Base-by-base conservation (phyloP, 2,113 vertebrate genomes). In the Prochilodus magdalenae region DNA sequence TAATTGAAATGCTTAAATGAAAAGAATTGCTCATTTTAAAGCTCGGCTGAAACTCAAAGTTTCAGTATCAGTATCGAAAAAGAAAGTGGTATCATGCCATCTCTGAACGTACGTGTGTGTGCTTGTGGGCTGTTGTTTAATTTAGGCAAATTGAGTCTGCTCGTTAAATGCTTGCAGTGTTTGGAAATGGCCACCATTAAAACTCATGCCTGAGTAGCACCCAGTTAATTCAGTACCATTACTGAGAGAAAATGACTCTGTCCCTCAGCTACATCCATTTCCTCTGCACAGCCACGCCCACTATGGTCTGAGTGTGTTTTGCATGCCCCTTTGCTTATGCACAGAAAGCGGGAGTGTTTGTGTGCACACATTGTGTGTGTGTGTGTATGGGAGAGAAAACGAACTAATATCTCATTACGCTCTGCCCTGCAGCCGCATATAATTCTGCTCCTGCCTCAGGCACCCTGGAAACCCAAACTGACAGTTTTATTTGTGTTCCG, bases 361-460 rank as follows among this genome's bases (percentile, higher is more conserved):
- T 71, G 53, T 75, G 72, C 18, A 24, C 70, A 26, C 57, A 26
- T 1, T n/a, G 0, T 75, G 77, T 72, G 13, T 77, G 33, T 76
- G 71, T 79, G 75, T 75, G 75, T 70, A 10, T 24, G 72, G 8
- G 33, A 22, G 26, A 11, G 53, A 79, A 40, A 65, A 73, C 77
- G 81, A 86, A 66, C 82, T 80, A 80, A 75, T 73, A 75, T 72
- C 70, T 86, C 73, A 86, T 86, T 86, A 86, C 79, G 53, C 83
- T 72, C 62, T 80, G 51, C 85, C 85, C 77, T 83, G 73, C 13
- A 63, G 81, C 69, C 22, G 67, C 60, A 83, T 81, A 80, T 80
- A 86, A 83, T 83, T 83, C 69, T 72, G 78, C 67, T 80, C 85
- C 75, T 83, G 77, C 81, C 67, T 80, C 20, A 71, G 76, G 84